Evolutionary conservation across 1,140 invertebrate species (phyloP), one percentile per base, ranked within the genome.

Genomic region (Telenomus remus): DNA sequence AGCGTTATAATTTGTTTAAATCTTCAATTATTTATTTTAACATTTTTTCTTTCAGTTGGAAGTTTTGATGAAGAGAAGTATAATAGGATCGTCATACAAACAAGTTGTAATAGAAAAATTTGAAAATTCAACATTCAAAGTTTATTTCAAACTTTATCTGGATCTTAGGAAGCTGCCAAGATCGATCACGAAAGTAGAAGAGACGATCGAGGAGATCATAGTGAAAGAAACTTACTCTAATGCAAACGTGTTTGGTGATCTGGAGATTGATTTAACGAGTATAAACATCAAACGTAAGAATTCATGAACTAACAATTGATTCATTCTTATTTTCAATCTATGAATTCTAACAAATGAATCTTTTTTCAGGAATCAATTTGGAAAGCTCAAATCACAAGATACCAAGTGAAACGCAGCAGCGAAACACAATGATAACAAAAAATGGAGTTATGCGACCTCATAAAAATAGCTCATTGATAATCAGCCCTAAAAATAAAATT

Each of bases 161-260:
- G 93, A 95, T 82, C 89, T 92, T 78, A 92, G 92, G 89, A 94
- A 94, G 91, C 89, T 94, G 78, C 91, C 92, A 4, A 91, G 91
- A 77, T 89, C 91, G 4, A 85, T 92, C 7, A 88, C 89, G 16
- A 92, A 92, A 74, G 85, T 93, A 70, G 93, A 93, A 85, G 91
- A 93, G 79, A 89, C 89, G 1, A 87, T 93, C 44, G 91, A 91
- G 81, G 92, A 91, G 84, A 89, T 92, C 49, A 89, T 93, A 80
- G 84, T 91, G 46, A 90, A 92, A 84, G 92, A 94, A 87, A 89
- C 91, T 12, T 89, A 91, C 54, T 92, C 91, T 1, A 89, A 90
- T 63, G 89, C 91, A 70, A 90, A 92, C 15, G 85, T 91, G 13
- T 92, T 93, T 82, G 91, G 91, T 76, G 91, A 91, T 79, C 86